Evolutionary conservation across 2,888 invertebrate species (phyloP).

Genomic region (Strigamia transsilvanica): DNA sequence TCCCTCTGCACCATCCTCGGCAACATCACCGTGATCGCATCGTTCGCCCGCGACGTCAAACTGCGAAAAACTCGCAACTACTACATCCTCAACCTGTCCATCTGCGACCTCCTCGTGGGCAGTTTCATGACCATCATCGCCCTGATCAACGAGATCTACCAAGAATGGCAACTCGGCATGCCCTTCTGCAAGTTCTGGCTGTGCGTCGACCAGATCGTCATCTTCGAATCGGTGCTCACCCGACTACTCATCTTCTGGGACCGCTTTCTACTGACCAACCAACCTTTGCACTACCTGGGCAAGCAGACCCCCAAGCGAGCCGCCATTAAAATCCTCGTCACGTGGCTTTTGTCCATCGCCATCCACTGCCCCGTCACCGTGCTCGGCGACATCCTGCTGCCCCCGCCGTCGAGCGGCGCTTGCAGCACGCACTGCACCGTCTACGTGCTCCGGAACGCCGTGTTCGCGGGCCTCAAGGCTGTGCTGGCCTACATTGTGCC

Average conservation of each 20-base stretch:
- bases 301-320: conserved; percentile 44
- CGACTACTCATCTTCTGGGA: conserved; percentile 50
- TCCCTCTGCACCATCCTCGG: conserved; percentile 49
- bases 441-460: conserved; percentile 25
- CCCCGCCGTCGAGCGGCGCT: neutral
- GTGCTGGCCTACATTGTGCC: conserved; percentile 36
- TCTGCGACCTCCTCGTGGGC: conserved; percentile 46
- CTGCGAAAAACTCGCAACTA: conserved; percentile 51
- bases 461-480: conserved; percentile 32
- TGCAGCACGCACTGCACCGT: neutral
- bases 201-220: conserved; percentile 47
- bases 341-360: conserved; percentile 25
- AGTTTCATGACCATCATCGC: conserved; percentile 49
- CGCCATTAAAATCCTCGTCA: conserved; percentile 35
- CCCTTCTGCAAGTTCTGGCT: conserved; percentile 50
- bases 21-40: conserved; percentile 44
- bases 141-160: conserved; percentile 45
- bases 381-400: neutral
- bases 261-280: conserved; percentile 20
- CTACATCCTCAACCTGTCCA: conserved; percentile 48
- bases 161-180: conserved; percentile 44
- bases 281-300: conserved; percentile 46
- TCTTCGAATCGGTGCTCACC: conserved; percentile 50
- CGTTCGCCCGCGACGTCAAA: conserved; percentile 49
- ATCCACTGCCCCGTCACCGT: conserved; percentile 45